Percentiles rank a stretch among this genome's conserved stretches.
Evolutionary conservation across 2,113 vertebrate species (phyloP).

Genomic region (Nestor notabilis): DNA sequence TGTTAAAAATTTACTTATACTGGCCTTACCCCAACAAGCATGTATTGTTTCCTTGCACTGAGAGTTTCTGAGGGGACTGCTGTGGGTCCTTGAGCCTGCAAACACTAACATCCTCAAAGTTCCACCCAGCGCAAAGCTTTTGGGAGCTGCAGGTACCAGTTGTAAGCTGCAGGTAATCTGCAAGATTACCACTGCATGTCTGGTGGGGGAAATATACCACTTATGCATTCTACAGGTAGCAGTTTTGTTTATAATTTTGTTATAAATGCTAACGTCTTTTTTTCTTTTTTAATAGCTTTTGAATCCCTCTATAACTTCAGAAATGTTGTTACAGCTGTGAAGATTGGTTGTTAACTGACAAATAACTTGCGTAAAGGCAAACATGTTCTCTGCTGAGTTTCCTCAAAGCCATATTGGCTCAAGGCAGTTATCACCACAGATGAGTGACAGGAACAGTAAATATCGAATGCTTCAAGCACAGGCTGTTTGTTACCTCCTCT

Average conservation of each 20-base stretch:
- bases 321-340: not conserved
- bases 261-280: not conserved
- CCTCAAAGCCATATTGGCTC: not conserved
- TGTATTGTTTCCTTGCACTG: not conserved
- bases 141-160: not conserved
- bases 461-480: not conserved
- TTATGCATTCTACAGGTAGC: not conserved
- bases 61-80: not conserved
- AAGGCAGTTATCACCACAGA: not conserved
- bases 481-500: not conserved
- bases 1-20: not conserved
- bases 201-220: not conserved
- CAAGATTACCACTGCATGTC: accelerated
- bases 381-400: not conserved
- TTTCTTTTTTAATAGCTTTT: not conserved
- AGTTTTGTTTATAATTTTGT: not conserved
- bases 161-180: not conserved
- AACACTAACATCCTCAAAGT: not conserved
- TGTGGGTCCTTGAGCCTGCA: not conserved
- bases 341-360: not conserved
- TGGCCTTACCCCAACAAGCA: not conserved
- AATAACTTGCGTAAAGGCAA: not conserved
- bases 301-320: not conserved
- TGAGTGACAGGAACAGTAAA: not conserved
- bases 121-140: not conserved